phyloP scores from a whole-genome alignment of 2,113 vertebrate species.

The Puntigrus tetrazona region DNA sequence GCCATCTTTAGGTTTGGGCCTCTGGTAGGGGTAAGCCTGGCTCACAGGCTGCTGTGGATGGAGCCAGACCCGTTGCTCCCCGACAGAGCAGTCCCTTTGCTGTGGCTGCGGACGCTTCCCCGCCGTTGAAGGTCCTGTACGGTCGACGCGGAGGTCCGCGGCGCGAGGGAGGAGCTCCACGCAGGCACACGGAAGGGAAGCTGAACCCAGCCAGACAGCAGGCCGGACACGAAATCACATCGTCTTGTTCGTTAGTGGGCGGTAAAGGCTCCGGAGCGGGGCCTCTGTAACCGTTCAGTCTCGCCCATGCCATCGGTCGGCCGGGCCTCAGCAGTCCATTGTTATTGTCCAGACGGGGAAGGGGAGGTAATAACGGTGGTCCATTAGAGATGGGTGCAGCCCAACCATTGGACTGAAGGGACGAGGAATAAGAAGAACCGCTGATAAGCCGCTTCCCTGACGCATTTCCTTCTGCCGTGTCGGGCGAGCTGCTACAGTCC shows the following conservation, averaged over 20 bases:
- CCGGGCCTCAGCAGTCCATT: slow-evolving; percentile 77
- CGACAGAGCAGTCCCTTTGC: slow-evolving; percentile 80
- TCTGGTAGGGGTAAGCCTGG: slow-evolving; percentile 85
- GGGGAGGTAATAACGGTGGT: slow-evolving; percentile 69
- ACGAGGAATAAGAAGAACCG: slow-evolving; percentile 58
- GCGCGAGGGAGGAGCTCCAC: slow-evolving; percentile 62
- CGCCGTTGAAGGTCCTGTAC: slow-evolving; percentile 86
- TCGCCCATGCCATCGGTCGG: slow-evolving; percentile 76
- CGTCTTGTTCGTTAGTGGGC: slow-evolving; percentile 79
- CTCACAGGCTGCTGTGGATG: slow-evolving; percentile 67
- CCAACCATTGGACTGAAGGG: slow-evolving; percentile 72
- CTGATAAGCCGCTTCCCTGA: slow-evolving; percentile 45
- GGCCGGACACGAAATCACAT: slow-evolving; percentile 84
- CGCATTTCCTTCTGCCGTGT: slow-evolving; percentile 61
- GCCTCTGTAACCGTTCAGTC: slow-evolving; percentile 60
- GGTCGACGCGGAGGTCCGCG: slow-evolving; percentile 72
- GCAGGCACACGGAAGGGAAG: slow-evolving; percentile 84
- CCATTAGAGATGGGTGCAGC: slow-evolving; percentile 65
- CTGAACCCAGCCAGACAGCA: slow-evolving; percentile 87
- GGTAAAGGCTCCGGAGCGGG: slow-evolving; percentile 59
- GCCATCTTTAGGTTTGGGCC: slow-evolving; percentile 79
- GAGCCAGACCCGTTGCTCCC: slow-evolving; percentile 61
- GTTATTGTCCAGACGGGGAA: slow-evolving; percentile 76
- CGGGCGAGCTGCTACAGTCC: slow-evolving; percentile 79
- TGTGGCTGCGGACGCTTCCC: slow-evolving; percentile 62